phyloP scores from a whole-genome alignment of 2,888 invertebrate species.

The Drosophila fulvimacula region DNA sequence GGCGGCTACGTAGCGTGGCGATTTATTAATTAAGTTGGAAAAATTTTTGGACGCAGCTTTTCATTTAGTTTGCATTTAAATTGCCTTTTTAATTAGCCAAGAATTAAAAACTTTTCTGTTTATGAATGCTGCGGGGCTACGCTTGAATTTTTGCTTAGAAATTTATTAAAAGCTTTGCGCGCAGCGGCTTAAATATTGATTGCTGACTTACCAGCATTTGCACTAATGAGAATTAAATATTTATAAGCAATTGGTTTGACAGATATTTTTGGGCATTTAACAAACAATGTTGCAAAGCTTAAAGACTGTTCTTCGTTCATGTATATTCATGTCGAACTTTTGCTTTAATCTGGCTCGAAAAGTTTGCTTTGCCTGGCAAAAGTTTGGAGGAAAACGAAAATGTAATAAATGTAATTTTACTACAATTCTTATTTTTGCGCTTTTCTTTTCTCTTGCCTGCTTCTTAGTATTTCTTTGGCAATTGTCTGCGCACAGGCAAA shows the following conservation, averaged over 20 bases:
- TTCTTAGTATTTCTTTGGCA: constrained; percentile 36
- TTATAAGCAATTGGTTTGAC: constrained; percentile 33
- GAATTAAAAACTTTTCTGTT: constrained; percentile 53
- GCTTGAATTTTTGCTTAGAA: constrained; percentile 20
- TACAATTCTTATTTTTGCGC: constrained; percentile 2
- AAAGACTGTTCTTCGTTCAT: constrained; percentile 13
- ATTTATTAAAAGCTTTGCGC: constrained; percentile 35
- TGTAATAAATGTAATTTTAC: constrained; percentile 71
- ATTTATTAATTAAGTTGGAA: constrained; percentile 59
- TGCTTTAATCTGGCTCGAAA: constrained; percentile 34
- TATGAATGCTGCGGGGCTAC: constrained; percentile 32
- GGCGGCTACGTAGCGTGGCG: constrained; percentile 22
- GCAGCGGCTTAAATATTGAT: constrained; percentile 40
- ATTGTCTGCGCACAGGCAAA: constrained; percentile 65
- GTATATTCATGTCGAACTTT: constrained; percentile 17
- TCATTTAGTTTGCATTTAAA: constrained; percentile 72
- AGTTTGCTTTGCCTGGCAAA: constrained; percentile 20
- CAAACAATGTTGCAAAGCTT: constrained; percentile 26
- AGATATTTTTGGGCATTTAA: constrained; percentile 19
- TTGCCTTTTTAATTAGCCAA: constrained; percentile 66
- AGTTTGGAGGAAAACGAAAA: constrained; percentile 45
- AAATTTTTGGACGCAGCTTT: constrained; percentile 48
- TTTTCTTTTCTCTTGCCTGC: constrained; percentile 1
- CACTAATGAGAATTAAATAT: constrained; percentile 60
- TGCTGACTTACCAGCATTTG: constrained; percentile 32